A percentile compares a stretch with the other conserved stretches of the same genome.
Conservation (phyloP, 2,797 vertebrate genomes). For the Pipistrellus nathusii region DNA sequence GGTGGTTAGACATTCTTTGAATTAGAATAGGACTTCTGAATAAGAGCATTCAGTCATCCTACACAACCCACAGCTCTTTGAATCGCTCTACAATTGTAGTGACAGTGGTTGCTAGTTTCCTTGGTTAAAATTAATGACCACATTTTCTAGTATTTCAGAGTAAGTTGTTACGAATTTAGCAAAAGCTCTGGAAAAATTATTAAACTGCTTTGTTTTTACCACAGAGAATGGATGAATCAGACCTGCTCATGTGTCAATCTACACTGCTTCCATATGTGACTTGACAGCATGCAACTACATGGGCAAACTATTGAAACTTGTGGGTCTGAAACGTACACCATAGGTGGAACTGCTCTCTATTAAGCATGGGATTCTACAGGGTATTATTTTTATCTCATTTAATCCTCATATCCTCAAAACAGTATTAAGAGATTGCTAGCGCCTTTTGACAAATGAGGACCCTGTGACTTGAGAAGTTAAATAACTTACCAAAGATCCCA, state of each 20-base stretch:
- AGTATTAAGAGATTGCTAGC: neutral
- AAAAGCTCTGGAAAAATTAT: neutral
- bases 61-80: neutral
- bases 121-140: neutral
- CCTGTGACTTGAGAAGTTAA: neutral
- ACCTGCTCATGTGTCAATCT: neutral
- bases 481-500: neutral
- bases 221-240: neutral
- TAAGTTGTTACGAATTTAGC: constrained; percentile 7
- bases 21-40: neutral
- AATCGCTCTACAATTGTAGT: neutral
- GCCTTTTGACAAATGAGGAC: neutral
- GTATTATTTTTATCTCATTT: neutral
- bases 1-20: neutral
- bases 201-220: neutral
- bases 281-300: neutral
- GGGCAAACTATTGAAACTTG: neutral
- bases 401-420: neutral
- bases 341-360: neutral
- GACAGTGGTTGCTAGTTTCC: neutral
- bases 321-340: neutral
- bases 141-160: constrained; percentile 47
- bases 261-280: neutral
- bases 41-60: neutral
- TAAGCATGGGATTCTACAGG: neutral